Base-by-base conservation (phyloP, 2,113 vertebrate species). In the Axis porcinus region DNA sequence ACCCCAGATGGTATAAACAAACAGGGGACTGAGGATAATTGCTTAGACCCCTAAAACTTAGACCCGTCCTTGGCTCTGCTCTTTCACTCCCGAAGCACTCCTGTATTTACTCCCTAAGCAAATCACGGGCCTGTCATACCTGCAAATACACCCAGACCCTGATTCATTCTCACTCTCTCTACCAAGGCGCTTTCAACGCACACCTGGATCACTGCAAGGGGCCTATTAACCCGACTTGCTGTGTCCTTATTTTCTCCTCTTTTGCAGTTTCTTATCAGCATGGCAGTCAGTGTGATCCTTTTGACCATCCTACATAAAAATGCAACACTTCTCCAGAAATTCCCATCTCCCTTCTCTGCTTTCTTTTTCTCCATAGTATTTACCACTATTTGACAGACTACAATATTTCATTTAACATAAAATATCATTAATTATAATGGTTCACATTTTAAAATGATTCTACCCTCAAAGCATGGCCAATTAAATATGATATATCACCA, bases 361-460 rank as follows among this genome's bases (percentile, higher is more conserved):
- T 92, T 87, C 52, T 50, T 89, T 90, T 78, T 76, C 50, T 76
- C 15, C 67, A 70, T 13, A 83, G 27, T 23, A 70, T 84, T 84
- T 84, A 79, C 85, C 45, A 94, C 40, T 11, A 28, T 83, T 92
- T 94, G 55, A 92, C 79, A 89, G 58, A 76, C 23, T n/a, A 57
- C 27, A 81, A 45, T 91, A 93, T 92, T 96, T 90, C 23, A 93
- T 83, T 84, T 90, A 94, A 81, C 25, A 11, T 52, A 87, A 90
- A 14, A 83, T 11, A 76, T 40, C 16, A 58, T 67, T 92, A 86
- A 90, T 94, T 86, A 70, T 52, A 54, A 67, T 92, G 15, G 33
- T 12, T 95, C 27, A 78, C 33, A 50, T 92, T 95, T 97, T 1
- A 15, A 15, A 16, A 92, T 47, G 60, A 86, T n/a, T 60, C 47